These are phyloP conservation scores for Squalus acanthias DNA, from an alignment of 2,797 vertebrate genomes.

Conservation along the genomic window DNA sequence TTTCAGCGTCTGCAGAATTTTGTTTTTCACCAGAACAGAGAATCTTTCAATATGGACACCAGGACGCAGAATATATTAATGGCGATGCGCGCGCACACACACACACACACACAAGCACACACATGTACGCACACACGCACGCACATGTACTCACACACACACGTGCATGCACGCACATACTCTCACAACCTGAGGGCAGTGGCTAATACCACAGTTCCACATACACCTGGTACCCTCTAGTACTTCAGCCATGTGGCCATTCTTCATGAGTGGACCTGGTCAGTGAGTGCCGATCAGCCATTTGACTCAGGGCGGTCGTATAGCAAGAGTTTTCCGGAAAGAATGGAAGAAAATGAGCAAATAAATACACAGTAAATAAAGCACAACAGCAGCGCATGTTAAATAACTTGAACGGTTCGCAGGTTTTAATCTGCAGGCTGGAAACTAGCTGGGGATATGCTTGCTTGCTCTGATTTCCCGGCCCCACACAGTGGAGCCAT, in stretches of 20 bases:
- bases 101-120: background rate
- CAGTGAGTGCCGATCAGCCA: background rate
- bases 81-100: background rate
- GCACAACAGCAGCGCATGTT: background rate
- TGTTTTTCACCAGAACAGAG: background rate
- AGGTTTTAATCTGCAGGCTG: conserved; percentile 18
- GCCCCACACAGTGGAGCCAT: background rate
- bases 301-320: background rate
- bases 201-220: background rate
- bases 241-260: background rate
- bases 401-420: background rate
- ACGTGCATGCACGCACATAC: background rate
- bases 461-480: conserved; percentile 2
- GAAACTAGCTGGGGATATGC: background rate
- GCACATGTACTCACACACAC: background rate
- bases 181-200: background rate
- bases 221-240: background rate
- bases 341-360: background rate
- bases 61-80: background rate
- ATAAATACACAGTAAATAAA: background rate
- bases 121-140: background rate
- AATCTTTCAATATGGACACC: background rate
- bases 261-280: background rate
- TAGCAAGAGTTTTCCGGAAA: background rate
- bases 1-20: background rate